Base-by-base conservation (phyloP, 2,797 vertebrate species). In the Chaetodon trifasciatus region DNA sequence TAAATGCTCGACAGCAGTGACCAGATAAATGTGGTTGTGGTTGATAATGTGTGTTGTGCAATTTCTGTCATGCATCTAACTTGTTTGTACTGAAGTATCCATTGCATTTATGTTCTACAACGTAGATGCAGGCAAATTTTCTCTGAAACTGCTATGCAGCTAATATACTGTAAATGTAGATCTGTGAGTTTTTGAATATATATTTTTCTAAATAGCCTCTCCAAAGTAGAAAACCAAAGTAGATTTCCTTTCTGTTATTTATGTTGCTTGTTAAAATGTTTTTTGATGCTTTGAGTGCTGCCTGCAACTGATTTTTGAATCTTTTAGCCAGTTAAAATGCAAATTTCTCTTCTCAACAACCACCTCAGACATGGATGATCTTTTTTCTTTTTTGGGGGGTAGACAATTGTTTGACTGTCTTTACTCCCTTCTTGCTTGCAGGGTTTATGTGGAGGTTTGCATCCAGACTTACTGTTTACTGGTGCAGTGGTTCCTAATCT, bases 121-220 rank as follows among this genome's bases (percentile, higher is more conserved):
- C 78, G 70, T 91, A 87, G 90, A 86, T 94, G 92, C 89, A 93
- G 85, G 87, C 77, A 76, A 76, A 58, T 80, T 87, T 88, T 86
- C 91, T 88, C 85, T 92, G 76, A 91, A 93, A 94, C 93, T 94
- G 94, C 93, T 94, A 94, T 94, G 93, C 94, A 95, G 92, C 88
- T 91, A 89, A 89, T 90, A 86, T 79, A 92, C 86, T 88, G 89
- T 88, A 92, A 91, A 86, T 91, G 81, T 92, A 91, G 87, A 89
- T 78, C 81, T 90, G 86, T 93, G 91, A 90, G 85, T 90, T 89
- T 93, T 92, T 91, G 70, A 89, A 91, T 85, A 88, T 88, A 87
- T 92, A 91, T 92, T 91, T 91, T 92, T 92, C 88, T 92, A 90
- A 91, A 79, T 87, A 86, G 76, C 84, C 74, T 87, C 70, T 91